Percentiles rank a stretch among this genome's conserved stretches.
phyloP scores from a whole-genome alignment of 2,113 vertebrate genomes.

The Andinoacara biseriatus region DNA sequence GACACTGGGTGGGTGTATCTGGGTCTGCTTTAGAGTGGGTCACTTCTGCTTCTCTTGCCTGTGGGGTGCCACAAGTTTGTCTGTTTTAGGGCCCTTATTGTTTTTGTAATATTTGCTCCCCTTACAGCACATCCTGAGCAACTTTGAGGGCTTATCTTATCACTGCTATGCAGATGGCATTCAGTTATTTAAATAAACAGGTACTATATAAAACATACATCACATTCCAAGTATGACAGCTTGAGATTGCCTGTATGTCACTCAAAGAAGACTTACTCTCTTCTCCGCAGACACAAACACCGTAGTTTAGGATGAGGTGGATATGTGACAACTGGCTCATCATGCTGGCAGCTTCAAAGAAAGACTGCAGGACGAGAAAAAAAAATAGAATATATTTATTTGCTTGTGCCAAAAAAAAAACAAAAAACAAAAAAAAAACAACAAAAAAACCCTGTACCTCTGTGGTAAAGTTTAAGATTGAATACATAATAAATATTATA shows the following conservation, averaged over 20 bases:
- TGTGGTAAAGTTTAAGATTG: too few relatives aligned
- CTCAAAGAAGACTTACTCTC: constrained; percentile 88
- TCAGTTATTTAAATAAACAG: neutral
- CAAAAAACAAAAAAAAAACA: neutral
- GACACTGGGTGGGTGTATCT: too few relatives aligned
- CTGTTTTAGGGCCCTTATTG: too few relatives aligned
- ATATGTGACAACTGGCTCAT: constrained; percentile 99
- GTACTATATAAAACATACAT: neutral
- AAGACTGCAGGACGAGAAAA: constrained; percentile 82
- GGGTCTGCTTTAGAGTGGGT: too few relatives aligned
- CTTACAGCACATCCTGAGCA: too few relatives aligned
- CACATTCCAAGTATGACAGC: neutral
- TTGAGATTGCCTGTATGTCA: too few relatives aligned
- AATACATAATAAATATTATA: neutral
- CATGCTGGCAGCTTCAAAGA: constrained; percentile 99
- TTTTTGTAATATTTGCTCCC: too few relatives aligned
- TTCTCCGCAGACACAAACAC: constrained; percentile 95
- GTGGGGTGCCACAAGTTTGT: too few relatives aligned
- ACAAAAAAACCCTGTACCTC: too few relatives aligned
- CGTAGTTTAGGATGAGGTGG: constrained; percentile 95
- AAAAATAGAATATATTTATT: neutral
- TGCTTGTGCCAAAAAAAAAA: rapidly evolving
- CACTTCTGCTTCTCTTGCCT: too few relatives aligned
- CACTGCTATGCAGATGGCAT: too few relatives aligned
- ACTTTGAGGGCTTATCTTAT: too few relatives aligned